Conservation (phyloP, 2,888 invertebrate species). For the Neoaliturus tenellus region DNA sequence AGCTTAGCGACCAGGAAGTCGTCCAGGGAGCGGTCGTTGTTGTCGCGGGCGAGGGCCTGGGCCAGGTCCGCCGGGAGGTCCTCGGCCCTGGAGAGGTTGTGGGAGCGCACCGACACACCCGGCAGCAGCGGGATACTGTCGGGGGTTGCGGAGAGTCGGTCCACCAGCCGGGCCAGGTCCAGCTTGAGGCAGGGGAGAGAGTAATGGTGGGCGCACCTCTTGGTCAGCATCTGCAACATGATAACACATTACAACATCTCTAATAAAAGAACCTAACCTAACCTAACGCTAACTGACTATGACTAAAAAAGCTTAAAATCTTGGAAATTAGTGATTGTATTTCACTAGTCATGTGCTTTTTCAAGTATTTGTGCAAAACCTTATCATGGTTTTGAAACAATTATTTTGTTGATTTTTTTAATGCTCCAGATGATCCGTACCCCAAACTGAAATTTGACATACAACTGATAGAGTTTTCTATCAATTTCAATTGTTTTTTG, state of each 20-base stretch:
- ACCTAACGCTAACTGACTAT: no score
- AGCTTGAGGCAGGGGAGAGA: conserved; percentile 87
- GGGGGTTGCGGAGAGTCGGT: conserved; percentile 82
- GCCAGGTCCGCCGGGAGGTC: conserved; percentile 8
- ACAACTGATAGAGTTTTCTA: no score
- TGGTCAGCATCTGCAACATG: conserved; percentile 66
- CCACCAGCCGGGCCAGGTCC: conserved; percentile 85
- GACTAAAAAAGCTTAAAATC: no score
- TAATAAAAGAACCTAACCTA: no score
- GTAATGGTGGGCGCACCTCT: conserved; percentile 77
- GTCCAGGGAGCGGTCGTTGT: conserved; percentile 76
- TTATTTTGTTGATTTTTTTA: no score
- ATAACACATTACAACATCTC: neutral
- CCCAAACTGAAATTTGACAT: no score
- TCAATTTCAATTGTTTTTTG: no score
- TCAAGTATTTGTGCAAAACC: no score
- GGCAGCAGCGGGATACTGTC: conserved; percentile 81
- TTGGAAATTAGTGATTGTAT: no score
- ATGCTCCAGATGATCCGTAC: no score
- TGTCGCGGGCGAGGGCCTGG: conserved; percentile 71
- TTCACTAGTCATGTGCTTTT: no score
- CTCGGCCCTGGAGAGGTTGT: neutral
- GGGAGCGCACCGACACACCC: conserved; percentile 81
- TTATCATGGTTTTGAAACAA: no score
- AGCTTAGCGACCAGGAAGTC: conserved; percentile 84